phyloP scores from a whole-genome alignment of 2,888 invertebrate genomes.

The Alloscopus bannaensis region DNA sequence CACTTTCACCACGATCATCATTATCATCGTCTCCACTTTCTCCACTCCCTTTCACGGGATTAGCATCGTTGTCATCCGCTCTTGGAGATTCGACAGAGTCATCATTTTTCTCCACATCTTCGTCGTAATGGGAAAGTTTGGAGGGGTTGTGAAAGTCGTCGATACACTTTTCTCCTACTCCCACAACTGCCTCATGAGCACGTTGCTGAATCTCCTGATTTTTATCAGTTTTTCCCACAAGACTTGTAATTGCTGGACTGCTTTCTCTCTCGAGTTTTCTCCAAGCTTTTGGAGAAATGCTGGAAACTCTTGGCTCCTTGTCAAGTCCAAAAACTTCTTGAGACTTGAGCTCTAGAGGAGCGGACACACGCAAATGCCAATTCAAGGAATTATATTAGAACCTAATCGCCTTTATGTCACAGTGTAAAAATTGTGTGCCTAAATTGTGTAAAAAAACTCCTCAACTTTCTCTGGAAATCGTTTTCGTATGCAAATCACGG shows the following conservation, averaged over 20 bases:
- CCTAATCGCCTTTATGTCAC: not conserved
- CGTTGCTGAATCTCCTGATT: no score
- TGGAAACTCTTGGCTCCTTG: slow-evolving; percentile 61
- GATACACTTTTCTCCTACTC: not conserved
- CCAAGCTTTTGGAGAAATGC: not conserved
- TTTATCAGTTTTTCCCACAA: slow-evolving; percentile 3
- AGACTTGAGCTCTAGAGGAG: not conserved
- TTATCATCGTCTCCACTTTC: not conserved
- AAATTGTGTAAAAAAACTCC: not conserved
- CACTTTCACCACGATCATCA: not conserved
- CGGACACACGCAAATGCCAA: not conserved
- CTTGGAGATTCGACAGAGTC: no score
- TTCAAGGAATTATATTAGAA: not conserved
- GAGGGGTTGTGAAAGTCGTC: not conserved
- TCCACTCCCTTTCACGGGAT: not conserved
- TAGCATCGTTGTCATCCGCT: not conserved
- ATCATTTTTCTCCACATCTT: not conserved
- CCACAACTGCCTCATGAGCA: slow-evolving; percentile 59
- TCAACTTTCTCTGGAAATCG: not conserved
- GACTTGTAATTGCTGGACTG: slow-evolving; percentile 15
- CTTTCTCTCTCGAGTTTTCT: slow-evolving; percentile 15
- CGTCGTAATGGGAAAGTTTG: not conserved
- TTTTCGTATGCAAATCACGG: not conserved
- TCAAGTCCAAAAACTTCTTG: slow-evolving; percentile 65
- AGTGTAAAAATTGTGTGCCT: not conserved